Evolutionary conservation across 2,888 invertebrate genomes (phyloP).

Genomic region (Melieria crassipennis): DNA sequence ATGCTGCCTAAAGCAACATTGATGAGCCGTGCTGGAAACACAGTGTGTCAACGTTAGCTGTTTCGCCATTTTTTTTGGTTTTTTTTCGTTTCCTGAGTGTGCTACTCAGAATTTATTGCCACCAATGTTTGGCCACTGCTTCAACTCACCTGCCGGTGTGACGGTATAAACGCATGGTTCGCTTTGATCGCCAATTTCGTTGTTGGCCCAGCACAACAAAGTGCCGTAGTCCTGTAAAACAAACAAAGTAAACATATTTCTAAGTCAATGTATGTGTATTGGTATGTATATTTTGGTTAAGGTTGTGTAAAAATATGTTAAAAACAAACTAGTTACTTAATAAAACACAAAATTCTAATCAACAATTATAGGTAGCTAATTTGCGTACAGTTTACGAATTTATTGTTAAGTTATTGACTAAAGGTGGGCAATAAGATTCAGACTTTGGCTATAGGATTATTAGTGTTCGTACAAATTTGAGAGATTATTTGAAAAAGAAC

Average conservation of each 20-base stretch:
- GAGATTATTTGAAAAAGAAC: too few species aligned
- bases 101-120: background rate
- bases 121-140: background rate
- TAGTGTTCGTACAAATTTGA: too few species aligned
- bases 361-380: too few species aligned
- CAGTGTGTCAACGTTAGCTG: background rate
- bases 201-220: slow-evolving; percentile 78
- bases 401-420: too few species aligned
- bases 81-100: background rate
- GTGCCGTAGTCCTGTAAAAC: slow-evolving; percentile 74
- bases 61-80: background rate
- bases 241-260: slow-evolving; percentile 3
- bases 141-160: slow-evolving; percentile 74
- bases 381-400: too few species aligned
- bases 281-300: too few species aligned
- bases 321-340: background rate
- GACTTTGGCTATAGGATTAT: too few species aligned
- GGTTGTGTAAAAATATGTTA: background rate
- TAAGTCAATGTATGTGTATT: too few species aligned
- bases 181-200: slow-evolving; percentile 77
- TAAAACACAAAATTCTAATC: too few species aligned
- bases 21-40: too few species aligned
- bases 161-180: slow-evolving; percentile 80
- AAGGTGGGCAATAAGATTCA: too few species aligned
- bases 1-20: too few species aligned